Evolutionary conservation across 2,113 vertebrate genomes (phyloP), one percentile per base, ranked within the genome.

Genomic region (Patagioenas fasciata): DNA sequence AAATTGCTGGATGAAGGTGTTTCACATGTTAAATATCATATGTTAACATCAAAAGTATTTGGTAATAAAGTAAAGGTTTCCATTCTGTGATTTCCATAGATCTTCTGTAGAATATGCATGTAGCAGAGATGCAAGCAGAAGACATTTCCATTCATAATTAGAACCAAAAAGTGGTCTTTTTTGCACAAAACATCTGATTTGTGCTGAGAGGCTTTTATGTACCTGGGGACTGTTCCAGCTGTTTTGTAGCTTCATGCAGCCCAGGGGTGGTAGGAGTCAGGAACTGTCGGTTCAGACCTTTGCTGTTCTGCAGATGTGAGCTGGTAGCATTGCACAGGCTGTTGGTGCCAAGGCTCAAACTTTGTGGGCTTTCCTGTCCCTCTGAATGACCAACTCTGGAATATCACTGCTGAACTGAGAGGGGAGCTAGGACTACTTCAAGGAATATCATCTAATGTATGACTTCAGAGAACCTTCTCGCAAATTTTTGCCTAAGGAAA

Each of bases 341-440:
- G 80, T 38, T 31, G 6, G 61, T 61, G 71, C 72, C 73, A 38
- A 47, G 28, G 34, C 78, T 92, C 54, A 67, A 40, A 12, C 80
- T 94, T 75, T 61, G 11, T n/a, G 80, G 48, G 58, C 17, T 74
- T 95, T 86, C 57, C 72, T 95, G 85, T 79, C 85, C 53, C 72
- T 79, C 80, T 54, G 32, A 70, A 53, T 28, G 77, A 81, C 44
- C 73, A 57, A 6, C 66, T 51, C 40, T 62, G 58, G 38, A 48
- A 14, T 23, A 2, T 61, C 51, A 18, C 50, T 83, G 44, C 78
- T 47, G 15, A 73, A 34, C n/a, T 86, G 14, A 14, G 31, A 58
- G 26, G 51, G 20, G 26, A 60, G 0, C 60, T 47, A 0, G 3
- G 65, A 60, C 12, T 34, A 47, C 21, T 48, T 71, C n/a, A 58